Base-by-base conservation (phyloP, 2,797 vertebrate genomes). In the Threskiornis aethiopicus region DNA sequence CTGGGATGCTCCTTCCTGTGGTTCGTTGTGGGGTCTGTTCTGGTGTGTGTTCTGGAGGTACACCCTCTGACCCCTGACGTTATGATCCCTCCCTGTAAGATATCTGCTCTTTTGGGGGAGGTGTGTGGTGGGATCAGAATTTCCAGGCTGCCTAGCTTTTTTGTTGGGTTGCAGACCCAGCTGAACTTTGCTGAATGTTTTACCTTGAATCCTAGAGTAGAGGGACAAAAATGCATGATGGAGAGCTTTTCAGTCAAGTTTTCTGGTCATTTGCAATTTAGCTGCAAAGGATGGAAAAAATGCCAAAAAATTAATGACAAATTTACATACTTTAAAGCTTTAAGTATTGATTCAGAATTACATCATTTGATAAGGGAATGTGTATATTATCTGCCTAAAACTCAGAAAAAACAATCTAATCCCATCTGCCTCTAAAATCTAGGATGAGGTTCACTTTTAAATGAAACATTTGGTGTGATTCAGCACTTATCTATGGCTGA, bases 301-400 rank as follows among this genome's bases (percentile, higher is more conserved):
- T 6, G 5, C 7, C 16, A 20, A 39, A 54, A 61, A 61, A 37
- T 0, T 2, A 1, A 11, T 0, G 2, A 35, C 8, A 58, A 49
- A 46, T 11, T 29, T 31, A 2, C 2, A 18, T 20, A 14, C 7
- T 47, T 84, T 64, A 51, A 82, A 91, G 5, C 9, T 83, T 55
- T 16, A 92, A 58, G 10, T 41, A 28, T 82, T 66, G 33, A 58
- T 59, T n/a, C 67, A 59, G 10, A 71, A n/a, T 51, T 47, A 9
- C 31, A 37, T 44, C 1, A 11, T 81, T 93, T 81, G 8, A 35
- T 58, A 78, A 59, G 4, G 4, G 9, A 91, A 79, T 58, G 4
- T 31, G 14, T 3, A 6, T 35, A 39, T 67, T 55, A 70, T 54
- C 41, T 65, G 41, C 54, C 7, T 31, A 62, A 82, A 87, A 87